A percentile compares a stretch with the other conserved stretches of the same genome.
These are phyloP conservation scores for Drosophila pullipes DNA, from an alignment of 2,888 invertebrate species.

Conservation along the genomic window DNA sequence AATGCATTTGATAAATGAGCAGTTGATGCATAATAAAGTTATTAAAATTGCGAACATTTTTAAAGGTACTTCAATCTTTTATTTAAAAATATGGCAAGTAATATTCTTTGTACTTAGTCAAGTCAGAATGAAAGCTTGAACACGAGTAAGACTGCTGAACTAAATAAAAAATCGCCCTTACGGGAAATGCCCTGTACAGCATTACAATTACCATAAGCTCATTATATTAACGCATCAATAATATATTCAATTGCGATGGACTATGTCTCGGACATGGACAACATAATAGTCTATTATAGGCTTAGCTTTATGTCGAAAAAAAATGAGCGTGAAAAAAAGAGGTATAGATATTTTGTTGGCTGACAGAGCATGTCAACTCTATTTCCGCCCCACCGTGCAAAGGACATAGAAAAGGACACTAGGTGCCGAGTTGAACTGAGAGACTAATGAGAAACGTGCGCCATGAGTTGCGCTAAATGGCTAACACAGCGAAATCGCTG, in stretches of 20 bases:
- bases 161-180: neutral
- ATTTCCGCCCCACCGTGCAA: conserved; percentile 25
- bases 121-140: neutral
- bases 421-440: conserved; percentile 14
- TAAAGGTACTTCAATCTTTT: neutral
- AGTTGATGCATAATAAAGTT: neutral
- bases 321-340: conserved; percentile 12
- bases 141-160: neutral
- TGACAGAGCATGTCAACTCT: conserved; percentile 50
- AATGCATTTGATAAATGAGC: neutral
- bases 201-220: neutral
- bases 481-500: conserved; percentile 59
- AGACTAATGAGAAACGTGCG: conserved; percentile 76
- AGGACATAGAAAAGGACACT: conserved; percentile 25
- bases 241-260: conserved; percentile 4
- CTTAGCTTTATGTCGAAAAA: neutral
- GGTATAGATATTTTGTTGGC: conserved; percentile 55
- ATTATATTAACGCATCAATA: neutral
- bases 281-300: neutral
- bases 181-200: too few species aligned
- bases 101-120: too few species aligned
- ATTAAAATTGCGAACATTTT: neutral
- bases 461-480: conserved; percentile 75
- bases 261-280: conserved; percentile 1
- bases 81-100: too few species aligned